These are phyloP conservation scores for Alligator mississippiensis DNA, from an alignment of 2,113 vertebrate genomes.

Conservation along the genomic window DNA sequence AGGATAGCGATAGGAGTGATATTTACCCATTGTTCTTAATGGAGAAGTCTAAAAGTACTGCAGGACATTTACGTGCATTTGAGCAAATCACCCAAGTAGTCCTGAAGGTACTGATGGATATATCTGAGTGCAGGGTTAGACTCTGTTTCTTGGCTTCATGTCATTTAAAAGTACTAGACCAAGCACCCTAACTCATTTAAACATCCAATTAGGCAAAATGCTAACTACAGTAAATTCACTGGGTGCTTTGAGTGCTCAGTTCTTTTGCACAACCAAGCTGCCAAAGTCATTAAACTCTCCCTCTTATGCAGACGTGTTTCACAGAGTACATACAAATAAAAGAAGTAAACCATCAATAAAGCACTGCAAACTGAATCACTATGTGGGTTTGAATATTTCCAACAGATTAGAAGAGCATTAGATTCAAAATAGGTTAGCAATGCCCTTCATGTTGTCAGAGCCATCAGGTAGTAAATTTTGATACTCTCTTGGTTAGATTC, in stretches of 20 bases:
- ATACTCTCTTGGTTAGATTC: neutral
- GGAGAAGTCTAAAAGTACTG: neutral
- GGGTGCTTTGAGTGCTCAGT: accelerated
- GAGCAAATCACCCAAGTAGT: neutral
- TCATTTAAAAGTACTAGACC: neutral
- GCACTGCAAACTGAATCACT: neutral
- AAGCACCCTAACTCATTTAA: neutral
- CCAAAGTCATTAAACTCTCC: neutral
- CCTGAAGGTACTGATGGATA: neutral
- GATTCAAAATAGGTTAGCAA: neutral
- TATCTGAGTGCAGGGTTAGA: neutral
- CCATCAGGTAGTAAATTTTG: neutral
- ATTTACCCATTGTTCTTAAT: slow-evolving; percentile 43
- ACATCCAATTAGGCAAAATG: neutral
- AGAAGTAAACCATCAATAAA: neutral
- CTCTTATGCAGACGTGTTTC: neutral
- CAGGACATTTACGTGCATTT: neutral
- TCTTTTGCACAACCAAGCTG: neutral
- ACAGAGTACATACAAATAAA: neutral
- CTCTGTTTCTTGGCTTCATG: neutral
- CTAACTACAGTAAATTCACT: neutral
- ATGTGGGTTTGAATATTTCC: neutral
- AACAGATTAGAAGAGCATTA: neutral
- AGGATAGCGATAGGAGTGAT: neutral
- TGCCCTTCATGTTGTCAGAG: neutral